Base-by-base conservation (phyloP, 2,113 vertebrate species). In the Empidonax traillii region DNA sequence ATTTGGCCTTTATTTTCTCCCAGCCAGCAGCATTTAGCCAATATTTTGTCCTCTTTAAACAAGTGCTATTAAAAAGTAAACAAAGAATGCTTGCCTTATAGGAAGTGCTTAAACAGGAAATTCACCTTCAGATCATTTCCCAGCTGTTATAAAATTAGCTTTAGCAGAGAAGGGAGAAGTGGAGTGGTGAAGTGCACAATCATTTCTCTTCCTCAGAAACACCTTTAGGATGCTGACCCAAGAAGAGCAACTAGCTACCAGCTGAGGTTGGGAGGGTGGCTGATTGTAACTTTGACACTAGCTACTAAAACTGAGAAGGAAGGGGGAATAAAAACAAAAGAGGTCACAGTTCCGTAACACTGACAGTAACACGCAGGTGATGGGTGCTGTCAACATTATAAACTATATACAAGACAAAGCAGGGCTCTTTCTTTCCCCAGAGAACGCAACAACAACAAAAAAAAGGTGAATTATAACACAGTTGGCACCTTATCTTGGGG, bases 361-460 rank as follows among this genome's bases (percentile, higher is more conserved):
- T 98, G 98, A 98, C 98, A 98, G 94, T 87, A 97, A 94, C 94
- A 98, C 93, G 86, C 94, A 61, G 85, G 91, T 85, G 94, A 97
- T 93, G 95, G 96, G 84, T 76, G 92, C 94, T 96, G 93, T 88
- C 95, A 94, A 97, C 93, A 95, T 93, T 90, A 94, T 94, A 92
- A 96, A 96, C 94, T 98, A 99, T 99, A 96, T 98, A 98, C 98
- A 99, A 71, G 74, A 92, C 62, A 47, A 96, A 91, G 94, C 92
- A 93, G 94, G 71, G 78, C 85, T 95, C 93, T 80, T 92, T 86
- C 82, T 65, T 92, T 69, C 66, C 72, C 58, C 95, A 85, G 69
- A 87, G 89, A 92, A 93, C 0, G 19, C 58, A 87, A 65, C 73
- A 47, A 53, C 65, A 81, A 56, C 79, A 52, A 41, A 76, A 92